Evolutionary conservation across 2,113 vertebrate genomes (phyloP).

Genomic region (Plestiodon gilberti): DNA sequence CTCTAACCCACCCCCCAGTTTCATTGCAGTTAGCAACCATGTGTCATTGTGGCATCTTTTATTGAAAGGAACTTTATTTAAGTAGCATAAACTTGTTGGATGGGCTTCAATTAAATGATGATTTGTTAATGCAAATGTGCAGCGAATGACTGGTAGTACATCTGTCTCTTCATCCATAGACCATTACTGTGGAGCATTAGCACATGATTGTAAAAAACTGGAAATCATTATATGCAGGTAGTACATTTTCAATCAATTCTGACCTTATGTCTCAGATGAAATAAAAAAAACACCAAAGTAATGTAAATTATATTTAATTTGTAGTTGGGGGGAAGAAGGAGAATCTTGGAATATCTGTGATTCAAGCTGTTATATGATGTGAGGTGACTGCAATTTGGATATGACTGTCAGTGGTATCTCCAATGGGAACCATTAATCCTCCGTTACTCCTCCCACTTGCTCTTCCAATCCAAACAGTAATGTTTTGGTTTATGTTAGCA

Average conservation of each 20-base stretch:
- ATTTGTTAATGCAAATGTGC: constrained; percentile 86
- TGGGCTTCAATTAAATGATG: constrained; percentile 87
- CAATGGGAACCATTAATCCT: constrained; percentile 68
- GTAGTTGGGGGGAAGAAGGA: constrained; percentile 56
- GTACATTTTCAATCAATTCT: constrained; percentile 81
- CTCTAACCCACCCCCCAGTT: constrained; percentile 52
- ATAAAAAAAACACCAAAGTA: constrained; percentile 72
- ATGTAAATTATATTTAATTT: constrained; percentile 75
- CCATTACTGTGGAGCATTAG: constrained; percentile 80
- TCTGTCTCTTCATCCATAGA: constrained; percentile 85
- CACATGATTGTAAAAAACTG: constrained; percentile 81
- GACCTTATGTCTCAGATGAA: constrained; percentile 80
- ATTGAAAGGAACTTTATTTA: constrained; percentile 86
- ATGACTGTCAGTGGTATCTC: constrained; percentile 72
- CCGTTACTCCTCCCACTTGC: constrained; percentile 64
- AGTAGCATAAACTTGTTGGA: constrained; percentile 87
- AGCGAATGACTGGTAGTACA: constrained; percentile 81
- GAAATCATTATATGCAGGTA: constrained; percentile 81
- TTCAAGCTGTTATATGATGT: constrained; percentile 75
- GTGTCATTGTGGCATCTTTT: constrained; percentile 79
- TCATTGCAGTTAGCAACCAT: constrained; percentile 70
- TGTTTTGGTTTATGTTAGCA: constrained; percentile 68
- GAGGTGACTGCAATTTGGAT: constrained; percentile 68
- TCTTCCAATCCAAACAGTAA: constrained; percentile 64
- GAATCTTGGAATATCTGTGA: constrained; percentile 63